A percentile compares a stretch with the other conserved stretches of the same genome.
Evolutionary conservation across 1,140 invertebrate species (phyloP).

Genomic region (Achatina immaculata): DNA sequence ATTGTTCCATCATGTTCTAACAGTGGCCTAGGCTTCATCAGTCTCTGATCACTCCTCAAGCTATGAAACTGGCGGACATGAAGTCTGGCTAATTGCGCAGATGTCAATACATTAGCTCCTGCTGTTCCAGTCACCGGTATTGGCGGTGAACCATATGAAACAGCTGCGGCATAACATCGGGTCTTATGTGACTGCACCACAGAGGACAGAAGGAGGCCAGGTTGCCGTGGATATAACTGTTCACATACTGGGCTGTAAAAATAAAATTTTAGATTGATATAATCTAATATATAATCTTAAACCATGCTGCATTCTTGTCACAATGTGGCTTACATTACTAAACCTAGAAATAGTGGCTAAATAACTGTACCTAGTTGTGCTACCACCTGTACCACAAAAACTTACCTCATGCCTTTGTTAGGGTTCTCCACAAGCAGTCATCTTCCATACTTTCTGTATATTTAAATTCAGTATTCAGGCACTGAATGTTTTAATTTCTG

Average conservation of each 20-base stretch:
- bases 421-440: too few species aligned
- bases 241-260: constrained; percentile 1
- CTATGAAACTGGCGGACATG: constrained; percentile 34
- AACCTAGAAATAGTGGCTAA: too few species aligned
- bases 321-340: too few species aligned
- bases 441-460: too few species aligned
- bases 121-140: neutral
- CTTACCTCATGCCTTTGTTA: too few species aligned
- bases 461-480: too few species aligned
- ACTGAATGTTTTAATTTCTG: too few species aligned
- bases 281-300: too few species aligned
- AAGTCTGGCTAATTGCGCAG: constrained; percentile 34
- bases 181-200: neutral
- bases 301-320: too few species aligned
- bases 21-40: neutral
- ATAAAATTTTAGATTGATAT: neutral
- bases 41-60: neutral
- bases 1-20: constrained; percentile 15
- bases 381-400: too few species aligned
- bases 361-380: too few species aligned
- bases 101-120: constrained; percentile 11
- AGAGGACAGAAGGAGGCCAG: neutral
- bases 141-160: too few species aligned
- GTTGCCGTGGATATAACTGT: neutral
- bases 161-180: neutral